Evolutionary conservation across 2,888 invertebrate species (phyloP).

Genomic region (Cataglyphis altisquamis): DNA sequence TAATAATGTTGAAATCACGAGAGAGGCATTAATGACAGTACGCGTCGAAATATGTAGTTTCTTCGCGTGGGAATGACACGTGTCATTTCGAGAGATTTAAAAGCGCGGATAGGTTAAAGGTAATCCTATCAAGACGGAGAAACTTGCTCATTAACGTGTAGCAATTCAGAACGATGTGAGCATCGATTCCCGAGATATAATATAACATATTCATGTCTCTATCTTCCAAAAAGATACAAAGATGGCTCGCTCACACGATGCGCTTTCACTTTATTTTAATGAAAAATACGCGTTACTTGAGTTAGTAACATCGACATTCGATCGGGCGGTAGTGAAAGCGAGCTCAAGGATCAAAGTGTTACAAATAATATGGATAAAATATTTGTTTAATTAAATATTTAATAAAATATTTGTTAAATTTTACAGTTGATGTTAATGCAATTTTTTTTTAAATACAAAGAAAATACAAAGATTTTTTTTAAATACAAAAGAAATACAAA

Average conservation of each 20-base stretch:
- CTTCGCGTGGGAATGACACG: conserved; percentile 9
- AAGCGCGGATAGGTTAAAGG: conserved; percentile 31
- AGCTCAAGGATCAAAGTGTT: background rate
- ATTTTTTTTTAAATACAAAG: too few species aligned
- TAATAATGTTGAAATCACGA: conserved; percentile 21
- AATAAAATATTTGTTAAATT: conserved; percentile 4
- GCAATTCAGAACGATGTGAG: conserved; percentile 1
- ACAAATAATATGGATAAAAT: background rate
- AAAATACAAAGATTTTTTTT: too few species aligned
- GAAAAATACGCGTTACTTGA: background rate
- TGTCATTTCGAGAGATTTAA: conserved; percentile 40
- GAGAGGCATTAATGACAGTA: conserved; percentile 14
- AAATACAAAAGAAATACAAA: too few species aligned
- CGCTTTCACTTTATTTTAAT: conserved; percentile 29
- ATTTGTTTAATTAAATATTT: background rate
- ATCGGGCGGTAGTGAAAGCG: conserved; percentile 39
- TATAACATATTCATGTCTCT: background rate
- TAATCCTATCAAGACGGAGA: conserved; percentile 5
- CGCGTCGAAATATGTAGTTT: background rate
- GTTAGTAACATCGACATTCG: conserved; percentile 21
- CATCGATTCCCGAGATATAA: background rate
- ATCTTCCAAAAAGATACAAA: background rate
- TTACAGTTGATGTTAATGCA: background rate
- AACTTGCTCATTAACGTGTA: conserved; percentile 15
- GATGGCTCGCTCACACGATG: background rate